phyloP scores from a whole-genome alignment of 2,888 invertebrate genomes.

The Ectropis crepuscularia region DNA sequence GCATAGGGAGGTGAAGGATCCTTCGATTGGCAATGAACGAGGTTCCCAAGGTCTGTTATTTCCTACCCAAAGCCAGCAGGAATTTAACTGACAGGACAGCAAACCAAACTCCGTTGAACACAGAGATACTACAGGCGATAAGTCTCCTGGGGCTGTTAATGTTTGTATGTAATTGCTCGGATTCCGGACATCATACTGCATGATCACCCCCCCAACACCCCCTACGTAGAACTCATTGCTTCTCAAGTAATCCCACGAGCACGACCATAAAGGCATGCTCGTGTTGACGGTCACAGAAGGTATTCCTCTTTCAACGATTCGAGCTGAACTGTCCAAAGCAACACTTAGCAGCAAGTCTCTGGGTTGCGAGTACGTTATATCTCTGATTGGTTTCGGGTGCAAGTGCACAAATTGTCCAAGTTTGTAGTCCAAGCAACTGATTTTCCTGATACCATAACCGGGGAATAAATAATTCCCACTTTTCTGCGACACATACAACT shows the following conservation, averaged over 20 bases:
- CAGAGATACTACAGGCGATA: constrained; percentile 89
- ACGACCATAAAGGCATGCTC: constrained; percentile 92
- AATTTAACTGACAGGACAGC: constrained; percentile 90
- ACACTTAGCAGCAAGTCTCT: constrained; percentile 90
- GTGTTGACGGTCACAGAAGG: constrained; percentile 81
- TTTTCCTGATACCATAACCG: constrained; percentile 92
- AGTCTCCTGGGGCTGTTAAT: constrained; percentile 81
- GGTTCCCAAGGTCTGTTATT: constrained; percentile 71
- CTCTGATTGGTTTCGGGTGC: constrained; percentile 91
- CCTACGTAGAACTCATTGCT: constrained; percentile 91
- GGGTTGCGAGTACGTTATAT: constrained; percentile 88
- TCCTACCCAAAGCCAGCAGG: constrained; percentile 88
- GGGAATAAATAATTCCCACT: constrained; percentile 89
- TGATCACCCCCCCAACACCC: constrained; percentile 89
- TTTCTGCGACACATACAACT: constrained; percentile 90
- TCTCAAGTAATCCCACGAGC: constrained; percentile 90
- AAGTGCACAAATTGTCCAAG: constrained; percentile 88
- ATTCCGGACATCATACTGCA: constrained; percentile 90
- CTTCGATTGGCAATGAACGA: constrained; percentile 86
- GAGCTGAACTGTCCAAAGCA: constrained; percentile 90
- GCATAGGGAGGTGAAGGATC: constrained; percentile 90
- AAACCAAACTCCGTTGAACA: constrained; percentile 86
- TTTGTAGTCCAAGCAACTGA: constrained; percentile 87
- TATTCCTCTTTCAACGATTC: constrained; percentile 88
- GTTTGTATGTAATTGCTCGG: constrained; percentile 72